Percentiles rank a stretch among this genome's conserved stretches.
These are phyloP conservation scores for Sebastes glaucus DNA, from an alignment of 2,797 vertebrate species.

Conservation along the genomic window DNA sequence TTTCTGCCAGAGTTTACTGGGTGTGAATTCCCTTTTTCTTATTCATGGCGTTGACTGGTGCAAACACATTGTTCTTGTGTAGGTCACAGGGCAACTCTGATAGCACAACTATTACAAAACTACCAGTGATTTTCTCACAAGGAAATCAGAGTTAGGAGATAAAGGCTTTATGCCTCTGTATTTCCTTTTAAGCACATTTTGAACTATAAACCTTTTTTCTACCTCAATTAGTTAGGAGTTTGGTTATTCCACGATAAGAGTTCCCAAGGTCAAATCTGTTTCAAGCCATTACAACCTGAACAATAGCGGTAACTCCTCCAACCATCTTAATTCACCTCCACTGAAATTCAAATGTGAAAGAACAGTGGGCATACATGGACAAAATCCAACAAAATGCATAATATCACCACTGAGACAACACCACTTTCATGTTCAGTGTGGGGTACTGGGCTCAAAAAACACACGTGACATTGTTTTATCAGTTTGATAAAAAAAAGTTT, in stretches of 20 bases:
- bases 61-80: constrained; percentile 3
- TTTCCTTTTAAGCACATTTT: background rate
- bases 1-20: background rate
- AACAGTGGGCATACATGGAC: background rate
- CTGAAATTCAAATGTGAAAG: background rate
- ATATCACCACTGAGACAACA: background rate
- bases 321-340: background rate
- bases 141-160: background rate
- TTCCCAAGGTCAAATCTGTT: background rate
- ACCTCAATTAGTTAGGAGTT: background rate
- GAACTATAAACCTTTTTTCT: background rate
- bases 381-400: background rate
- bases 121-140: constrained; percentile 2
- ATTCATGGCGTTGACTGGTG: background rate
- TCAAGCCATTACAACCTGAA: background rate
- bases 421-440: background rate
- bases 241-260: background rate
- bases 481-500: background rate
- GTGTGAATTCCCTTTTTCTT: background rate
- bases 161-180: background rate
- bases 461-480: background rate
- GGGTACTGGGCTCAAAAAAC: too few relatives aligned
- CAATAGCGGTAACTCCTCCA: background rate
- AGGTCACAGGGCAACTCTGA: constrained; percentile 13
- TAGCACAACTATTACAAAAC: background rate